phyloP scores from a whole-genome alignment of 2,797 vertebrate species.

The Enteromius treurensis region DNA sequence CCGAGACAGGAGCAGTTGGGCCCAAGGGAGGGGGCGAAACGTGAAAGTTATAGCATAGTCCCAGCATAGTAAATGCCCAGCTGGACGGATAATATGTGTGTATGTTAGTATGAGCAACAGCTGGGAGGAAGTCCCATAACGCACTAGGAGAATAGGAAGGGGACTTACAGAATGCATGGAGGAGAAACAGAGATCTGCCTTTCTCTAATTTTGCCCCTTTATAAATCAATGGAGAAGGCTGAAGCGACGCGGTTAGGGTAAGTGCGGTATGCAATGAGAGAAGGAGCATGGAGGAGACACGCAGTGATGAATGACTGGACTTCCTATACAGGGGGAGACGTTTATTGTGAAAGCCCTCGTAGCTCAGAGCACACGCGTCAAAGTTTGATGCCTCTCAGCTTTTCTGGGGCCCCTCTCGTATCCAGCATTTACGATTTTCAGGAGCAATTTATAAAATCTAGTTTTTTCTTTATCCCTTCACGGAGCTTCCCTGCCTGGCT shows the following conservation, averaged over 20 bases:
- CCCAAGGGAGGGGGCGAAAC: slow-evolving; percentile 11
- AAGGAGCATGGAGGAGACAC: slow-evolving; percentile 16
- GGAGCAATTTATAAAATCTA: slow-evolving; percentile 36
- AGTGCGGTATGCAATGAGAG: slow-evolving; percentile 7
- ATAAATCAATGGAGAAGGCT: slow-evolving; percentile 26
- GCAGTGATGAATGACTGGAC: slow-evolving; percentile 34
- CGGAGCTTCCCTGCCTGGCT: slow-evolving; percentile 7
- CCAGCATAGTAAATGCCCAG: slow-evolving; percentile 65
- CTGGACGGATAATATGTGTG: slow-evolving; percentile 67
- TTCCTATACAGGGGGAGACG: slow-evolving; percentile 32
- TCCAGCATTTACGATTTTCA: slow-evolving; percentile 6
- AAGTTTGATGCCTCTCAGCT: slow-evolving; percentile 38
- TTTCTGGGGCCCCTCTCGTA: slow-evolving; percentile 23
- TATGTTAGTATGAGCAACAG: slow-evolving; percentile 65
- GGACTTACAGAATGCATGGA: slow-evolving; percentile 11
- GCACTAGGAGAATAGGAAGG: slow-evolving; percentile 48
- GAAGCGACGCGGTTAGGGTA: neutral
- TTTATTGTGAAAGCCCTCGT: slow-evolving; percentile 37
- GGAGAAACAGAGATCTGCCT: slow-evolving; percentile 6
- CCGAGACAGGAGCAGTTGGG: slow-evolving; percentile 1
- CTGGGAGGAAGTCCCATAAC: slow-evolving; percentile 78
- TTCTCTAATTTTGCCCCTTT: neutral
- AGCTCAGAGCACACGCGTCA: slow-evolving; percentile 35
- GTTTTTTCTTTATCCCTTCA: slow-evolving; percentile 23
- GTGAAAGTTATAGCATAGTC: slow-evolving; percentile 54